Base-by-base conservation (phyloP, 2,888 invertebrate genomes). In the Epinotia ramella region DNA sequence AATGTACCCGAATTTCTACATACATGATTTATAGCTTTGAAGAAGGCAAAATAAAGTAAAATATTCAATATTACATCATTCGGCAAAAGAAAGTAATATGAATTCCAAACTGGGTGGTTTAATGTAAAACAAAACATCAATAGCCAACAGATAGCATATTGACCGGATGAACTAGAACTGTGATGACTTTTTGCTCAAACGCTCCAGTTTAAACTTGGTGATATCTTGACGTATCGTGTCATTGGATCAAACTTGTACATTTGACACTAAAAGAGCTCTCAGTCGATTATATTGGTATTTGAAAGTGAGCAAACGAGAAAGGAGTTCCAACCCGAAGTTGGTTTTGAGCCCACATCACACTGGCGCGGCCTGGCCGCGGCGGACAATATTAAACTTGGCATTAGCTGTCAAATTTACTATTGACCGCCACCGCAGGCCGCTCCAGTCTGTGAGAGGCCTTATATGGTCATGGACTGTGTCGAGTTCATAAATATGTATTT, bases 151-250 rank as follows among this genome's bases (percentile, higher is more conserved):
- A 40, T 44, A 49, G 5, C 53, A 62, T 16, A 70, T 53, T 40
- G 18, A 68, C 44, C 57, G 68, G 40, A 60, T 68, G 56, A 63
- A 40, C 63, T 73, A 70, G 40, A 70, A 44, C 53, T 46, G 53
- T 71, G 49, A 65, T 44, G 24, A 53, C 64, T 70, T 75, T 71
- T 75, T 75, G 44, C 53, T 57, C 11, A 18, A 24, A 63, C 20
- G 75, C 44, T 71, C 65, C 53, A 71, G 60, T 44, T 75, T 24
- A n/a, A 59, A 24, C 59, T 49, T 65, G 12, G 5, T 57, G 59
- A 73, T 13, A 53, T 53, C 7, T 73, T 62, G 24, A 73, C n/a
- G 28, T 56, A 62, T 73, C 56, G n/a, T 56, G 67, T 24, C 66
- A 60, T 24, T 12, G 53, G 33, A 49, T 49, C 57, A 53, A n/a